phyloP scores from a whole-genome alignment of 2,113 vertebrate genomes.

The Scomber japonicus region DNA sequence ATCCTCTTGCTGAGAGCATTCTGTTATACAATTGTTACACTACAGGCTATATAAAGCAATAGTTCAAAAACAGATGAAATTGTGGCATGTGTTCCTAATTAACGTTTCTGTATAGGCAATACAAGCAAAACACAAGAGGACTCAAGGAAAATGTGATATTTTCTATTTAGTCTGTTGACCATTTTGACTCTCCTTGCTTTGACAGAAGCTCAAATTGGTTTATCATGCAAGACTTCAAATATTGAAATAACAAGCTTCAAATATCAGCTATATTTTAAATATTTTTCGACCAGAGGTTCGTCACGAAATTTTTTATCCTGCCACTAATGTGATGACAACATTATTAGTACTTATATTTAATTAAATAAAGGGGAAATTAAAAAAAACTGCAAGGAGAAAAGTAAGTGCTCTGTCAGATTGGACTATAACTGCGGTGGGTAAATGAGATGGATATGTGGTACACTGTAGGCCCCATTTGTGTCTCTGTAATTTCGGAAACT shows the following conservation, averaged over 20 bases:
- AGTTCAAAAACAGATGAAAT: slow-evolving; percentile 76
- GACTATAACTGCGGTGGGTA: slow-evolving; percentile 65
- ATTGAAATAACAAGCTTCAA: slow-evolving; percentile 34
- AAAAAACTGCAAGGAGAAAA: slow-evolving; percentile 27
- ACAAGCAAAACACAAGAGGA: slow-evolving; percentile 54
- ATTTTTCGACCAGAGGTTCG: slow-evolving; percentile 16
- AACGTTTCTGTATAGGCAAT: slow-evolving; percentile 65
- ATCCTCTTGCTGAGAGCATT: slow-evolving; percentile 77
- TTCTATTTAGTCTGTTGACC: slow-evolving; percentile 47
- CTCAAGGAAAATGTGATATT: slow-evolving; percentile 48
- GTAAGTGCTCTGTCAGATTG: slow-evolving; percentile 56
- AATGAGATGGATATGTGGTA: slow-evolving; percentile 79
- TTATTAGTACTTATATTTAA: slow-evolving; percentile 11
- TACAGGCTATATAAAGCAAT: slow-evolving; percentile 77
- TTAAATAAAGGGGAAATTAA: slow-evolving; percentile 34
- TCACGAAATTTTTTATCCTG: slow-evolving; percentile 19
- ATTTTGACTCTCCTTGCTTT: slow-evolving; percentile 28
- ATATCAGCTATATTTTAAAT: slow-evolving; percentile 27
- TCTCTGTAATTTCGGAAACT: slow-evolving; percentile 84
- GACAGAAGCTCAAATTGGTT: slow-evolving; percentile 37
- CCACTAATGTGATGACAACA: slow-evolving; percentile 25
- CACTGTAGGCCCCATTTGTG: slow-evolving; percentile 79
- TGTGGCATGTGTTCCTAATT: slow-evolving; percentile 81
- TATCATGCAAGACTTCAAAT: slow-evolving; percentile 59
- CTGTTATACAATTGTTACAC: slow-evolving; percentile 79